These are phyloP conservation scores for Caenorhabditis wallacei DNA, from an alignment of 2,888 invertebrate species.

Conservation along the genomic window DNA sequence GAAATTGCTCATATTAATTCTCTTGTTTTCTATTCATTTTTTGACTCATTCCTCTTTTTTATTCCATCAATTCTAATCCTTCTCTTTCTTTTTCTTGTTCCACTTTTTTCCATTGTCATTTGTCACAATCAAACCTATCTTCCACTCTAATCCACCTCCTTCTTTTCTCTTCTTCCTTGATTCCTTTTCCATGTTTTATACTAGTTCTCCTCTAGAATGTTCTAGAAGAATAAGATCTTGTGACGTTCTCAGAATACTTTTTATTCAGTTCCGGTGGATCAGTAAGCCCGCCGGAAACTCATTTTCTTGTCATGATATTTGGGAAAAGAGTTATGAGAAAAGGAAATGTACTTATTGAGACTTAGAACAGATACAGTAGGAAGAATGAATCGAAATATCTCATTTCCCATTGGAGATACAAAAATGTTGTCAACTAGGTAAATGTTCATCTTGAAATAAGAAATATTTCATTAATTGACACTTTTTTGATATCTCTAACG, in stretches of 20 bases:
- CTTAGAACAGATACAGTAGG: background rate
- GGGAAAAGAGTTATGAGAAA: background rate
- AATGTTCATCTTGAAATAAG: too few relatives aligned
- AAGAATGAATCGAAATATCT: too few relatives aligned
- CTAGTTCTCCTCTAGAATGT: background rate
- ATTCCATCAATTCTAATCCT: slow-evolving; percentile 44
- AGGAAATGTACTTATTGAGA: slow-evolving; percentile 3
- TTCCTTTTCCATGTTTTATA: slow-evolving; percentile 9
- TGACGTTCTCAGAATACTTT: slow-evolving; percentile 22
- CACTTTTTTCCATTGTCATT: slow-evolving; percentile 14
- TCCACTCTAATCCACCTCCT: slow-evolving; percentile 27
- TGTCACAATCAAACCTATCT: slow-evolving; percentile 48
- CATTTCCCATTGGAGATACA: too few relatives aligned
- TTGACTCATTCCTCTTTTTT: background rate
- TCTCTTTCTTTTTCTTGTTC: slow-evolving; percentile 3
- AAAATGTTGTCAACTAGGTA: too few relatives aligned
- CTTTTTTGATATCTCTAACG: too few relatives aligned
- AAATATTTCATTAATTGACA: too few relatives aligned
- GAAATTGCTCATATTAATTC: background rate
- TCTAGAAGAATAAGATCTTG: background rate
- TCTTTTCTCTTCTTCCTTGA: background rate
- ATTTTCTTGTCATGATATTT: slow-evolving; percentile 29
- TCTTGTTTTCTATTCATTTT: background rate
- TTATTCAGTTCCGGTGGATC: slow-evolving; percentile 17
- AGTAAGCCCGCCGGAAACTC: slow-evolving; percentile 11